These are phyloP conservation scores for Caranx melampygus DNA, from an alignment of 2,113 vertebrate species.

Conservation along the genomic window DNA sequence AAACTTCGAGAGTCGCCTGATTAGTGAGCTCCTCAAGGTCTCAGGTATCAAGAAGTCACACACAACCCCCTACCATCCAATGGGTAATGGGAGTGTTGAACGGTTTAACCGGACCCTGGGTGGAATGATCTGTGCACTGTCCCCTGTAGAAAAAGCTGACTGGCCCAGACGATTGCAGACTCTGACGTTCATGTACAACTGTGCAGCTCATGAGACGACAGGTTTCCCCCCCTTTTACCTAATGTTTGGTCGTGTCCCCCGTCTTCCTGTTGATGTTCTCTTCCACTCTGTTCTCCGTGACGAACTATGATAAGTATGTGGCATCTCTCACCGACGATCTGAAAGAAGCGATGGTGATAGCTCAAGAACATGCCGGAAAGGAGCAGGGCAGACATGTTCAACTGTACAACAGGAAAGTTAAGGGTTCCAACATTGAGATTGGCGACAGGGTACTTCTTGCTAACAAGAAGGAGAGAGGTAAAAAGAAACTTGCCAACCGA, in stretches of 20 bases:
- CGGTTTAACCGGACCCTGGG: constrained; percentile 14
- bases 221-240: constrained; percentile 46
- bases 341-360: constrained; percentile 37
- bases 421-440: not conserved
- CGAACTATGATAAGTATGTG: constrained; percentile 50
- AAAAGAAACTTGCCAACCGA: constrained; percentile 36
- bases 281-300: constrained; percentile 40
- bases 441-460: constrained; percentile 48
- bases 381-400: constrained; percentile 40
- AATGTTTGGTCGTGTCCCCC: constrained; percentile 27
- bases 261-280: constrained; percentile 41
- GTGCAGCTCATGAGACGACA: constrained; percentile 35
- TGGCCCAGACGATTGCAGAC: constrained; percentile 39
- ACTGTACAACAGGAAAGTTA: constrained; percentile 52
- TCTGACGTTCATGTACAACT: constrained; percentile 45
- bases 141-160: constrained; percentile 28
- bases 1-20: constrained; percentile 32
- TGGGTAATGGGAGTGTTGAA: constrained; percentile 17
- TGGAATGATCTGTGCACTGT: constrained; percentile 21
- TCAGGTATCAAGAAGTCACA: constrained; percentile 11
- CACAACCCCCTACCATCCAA: constrained; percentile 13
- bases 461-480: constrained; percentile 34
- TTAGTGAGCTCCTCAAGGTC: not conserved
- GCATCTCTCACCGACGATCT: not conserved
- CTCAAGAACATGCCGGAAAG: constrained; percentile 28